phyloP scores from a whole-genome alignment of 2,113 vertebrate species.

The Aldabrachelys gigantea region DNA sequence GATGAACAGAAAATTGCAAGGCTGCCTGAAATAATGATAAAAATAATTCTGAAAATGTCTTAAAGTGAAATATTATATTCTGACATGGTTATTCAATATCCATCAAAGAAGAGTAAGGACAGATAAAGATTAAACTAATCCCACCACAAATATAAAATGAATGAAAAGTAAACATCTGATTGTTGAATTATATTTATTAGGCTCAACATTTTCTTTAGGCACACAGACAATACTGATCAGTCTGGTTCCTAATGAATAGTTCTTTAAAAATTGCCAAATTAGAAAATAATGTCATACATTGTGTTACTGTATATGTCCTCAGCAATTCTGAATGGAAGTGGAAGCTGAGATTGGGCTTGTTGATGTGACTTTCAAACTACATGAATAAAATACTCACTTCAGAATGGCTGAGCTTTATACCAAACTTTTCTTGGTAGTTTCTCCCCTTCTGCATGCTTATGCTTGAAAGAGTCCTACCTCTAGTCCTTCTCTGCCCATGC shows the following conservation, averaged over 20 bases:
- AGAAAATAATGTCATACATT: neutral
- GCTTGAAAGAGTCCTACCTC: neutral
- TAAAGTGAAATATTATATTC: neutral
- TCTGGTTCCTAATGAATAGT: rapidly evolving
- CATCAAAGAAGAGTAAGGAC: neutral
- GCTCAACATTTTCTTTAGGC: neutral
- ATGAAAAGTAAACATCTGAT: neutral
- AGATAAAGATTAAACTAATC: neutral
- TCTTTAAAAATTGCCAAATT: neutral
- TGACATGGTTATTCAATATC: neutral
- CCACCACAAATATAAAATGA: neutral
- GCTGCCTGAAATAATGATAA: neutral
- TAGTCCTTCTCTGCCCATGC: neutral
- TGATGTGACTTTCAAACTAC: neutral
- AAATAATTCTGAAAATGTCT: rapidly evolving
- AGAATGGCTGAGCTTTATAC: neutral
- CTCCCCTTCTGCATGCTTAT: neutral
- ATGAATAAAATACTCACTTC: neutral
- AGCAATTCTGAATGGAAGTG: neutral
- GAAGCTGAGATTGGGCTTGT: rapidly evolving
- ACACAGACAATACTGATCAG: neutral
- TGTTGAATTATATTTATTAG: neutral
- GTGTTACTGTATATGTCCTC: rapidly evolving
- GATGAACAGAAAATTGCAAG: neutral
- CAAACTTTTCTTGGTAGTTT: neutral